phyloP scores from a whole-genome alignment of 2,113 vertebrate species.

The Oxyruncus cristatus region DNA sequence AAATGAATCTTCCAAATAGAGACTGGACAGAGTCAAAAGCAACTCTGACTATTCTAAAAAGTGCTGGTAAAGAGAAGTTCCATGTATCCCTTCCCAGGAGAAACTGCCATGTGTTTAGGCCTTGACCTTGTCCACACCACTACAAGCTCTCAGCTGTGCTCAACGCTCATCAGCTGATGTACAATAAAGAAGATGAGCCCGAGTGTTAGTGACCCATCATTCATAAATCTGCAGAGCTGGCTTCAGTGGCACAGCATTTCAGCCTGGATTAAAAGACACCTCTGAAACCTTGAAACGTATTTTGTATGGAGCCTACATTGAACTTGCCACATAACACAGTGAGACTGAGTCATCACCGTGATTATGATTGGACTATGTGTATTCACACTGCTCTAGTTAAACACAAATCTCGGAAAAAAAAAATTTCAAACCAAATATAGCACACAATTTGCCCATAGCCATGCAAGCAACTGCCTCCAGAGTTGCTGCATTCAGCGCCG shows the following conservation, averaged over 20 bases:
- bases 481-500: neutral
- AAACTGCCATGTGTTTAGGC: rapidly evolving
- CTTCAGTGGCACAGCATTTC: neutral
- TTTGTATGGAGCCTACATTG: neutral
- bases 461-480: neutral
- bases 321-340: neutral
- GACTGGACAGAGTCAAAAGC: neutral
- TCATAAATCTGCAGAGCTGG: neutral
- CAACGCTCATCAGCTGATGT: neutral
- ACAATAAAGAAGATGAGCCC: neutral
- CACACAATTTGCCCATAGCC: neutral
- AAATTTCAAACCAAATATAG: neutral
- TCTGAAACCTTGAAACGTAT: neutral
- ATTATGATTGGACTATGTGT: neutral
- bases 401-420: neutral
- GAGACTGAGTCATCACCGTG: neutral
- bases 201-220: neutral
- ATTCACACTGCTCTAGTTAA: neutral
- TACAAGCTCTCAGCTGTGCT: neutral
- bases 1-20: neutral
- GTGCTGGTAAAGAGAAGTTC: neutral
- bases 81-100: neutral
- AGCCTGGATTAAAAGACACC: neutral
- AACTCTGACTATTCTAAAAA: neutral
- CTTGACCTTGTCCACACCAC: neutral